Evolutionary conservation across 2,113 vertebrate species (phyloP), one percentile per base, ranked within the genome.

Genomic region (Planiliza haematocheilus): DNA sequence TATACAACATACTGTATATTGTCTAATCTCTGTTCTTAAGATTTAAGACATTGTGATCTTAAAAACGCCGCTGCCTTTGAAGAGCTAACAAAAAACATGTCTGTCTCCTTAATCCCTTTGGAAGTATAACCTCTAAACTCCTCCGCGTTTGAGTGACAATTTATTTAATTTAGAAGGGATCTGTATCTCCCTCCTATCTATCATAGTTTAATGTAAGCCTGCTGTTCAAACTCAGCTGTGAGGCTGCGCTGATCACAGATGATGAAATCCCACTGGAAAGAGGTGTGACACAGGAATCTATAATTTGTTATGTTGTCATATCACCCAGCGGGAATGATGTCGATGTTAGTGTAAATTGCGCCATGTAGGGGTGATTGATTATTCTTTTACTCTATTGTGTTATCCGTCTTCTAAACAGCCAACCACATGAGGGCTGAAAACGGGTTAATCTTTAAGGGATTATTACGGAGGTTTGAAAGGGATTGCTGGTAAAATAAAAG

Each of bases 101-200:
- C 10, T 14, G 16, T n/a, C 2, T 36, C 13, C 67, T 50, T 49
- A 57, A 43, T 48, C 37, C 43, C 24, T 0, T 43, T 12, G 51
- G 38, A 55, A 4, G 7, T 38, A 41, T 24, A 21, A 66, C 61
- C 64, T 45, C 18, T 16, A 10, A 45, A 38, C 12, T 3, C 11
- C 41, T 21, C 36, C 58, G 41, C 24, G 24, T 60, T 59, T 74
- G 66, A 83, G 8, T 71, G 64, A 66, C 62, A 79, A 3, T 14
- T 39, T 6, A 7, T 72, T 71, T 51, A 0, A 61, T 55, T 45
- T 20, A 10, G 11, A 18, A 48, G 21, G 36, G 7, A 16, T 59
- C 67, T 56, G 4, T 21, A 12, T 63, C 11, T 50, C 68, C 62
- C 20, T 42, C 58, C 30, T 7, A 8, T 17, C 46, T 65, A 43